Evolutionary conservation across 2,888 invertebrate species (phyloP).

Genomic region (Caradrina clavipalpis): DNA sequence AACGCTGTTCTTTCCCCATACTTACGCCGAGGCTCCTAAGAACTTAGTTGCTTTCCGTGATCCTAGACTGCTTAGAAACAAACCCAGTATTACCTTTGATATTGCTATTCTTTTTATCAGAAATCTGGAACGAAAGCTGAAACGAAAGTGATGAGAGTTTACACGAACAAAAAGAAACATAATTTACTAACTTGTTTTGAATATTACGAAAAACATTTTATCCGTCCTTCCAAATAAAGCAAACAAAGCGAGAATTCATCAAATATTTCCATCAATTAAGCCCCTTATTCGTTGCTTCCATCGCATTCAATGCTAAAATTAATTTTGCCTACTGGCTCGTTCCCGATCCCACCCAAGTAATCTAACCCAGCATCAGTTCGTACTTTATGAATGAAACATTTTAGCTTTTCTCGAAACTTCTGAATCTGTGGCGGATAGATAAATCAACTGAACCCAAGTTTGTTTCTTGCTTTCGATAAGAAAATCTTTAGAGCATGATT

Average conservation of each 20-base stretch:
- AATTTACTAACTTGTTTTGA: neutral
- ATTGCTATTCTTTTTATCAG: too few relatives aligned
- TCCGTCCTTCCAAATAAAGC: slow-evolving; percentile 29
- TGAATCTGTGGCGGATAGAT: slow-evolving; percentile 66
- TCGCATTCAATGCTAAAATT: slow-evolving; percentile 59
- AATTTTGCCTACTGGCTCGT: slow-evolving; percentile 57
- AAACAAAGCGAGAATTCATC: slow-evolving; percentile 52
- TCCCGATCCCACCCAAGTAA: slow-evolving; percentile 59
- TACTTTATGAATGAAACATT: slow-evolving; percentile 70
- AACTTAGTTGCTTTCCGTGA: too few relatives aligned
- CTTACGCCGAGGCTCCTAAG: too few relatives aligned
- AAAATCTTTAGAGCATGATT: slow-evolving; percentile 63
- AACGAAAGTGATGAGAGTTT: neutral
- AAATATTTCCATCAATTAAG: slow-evolving; percentile 57
- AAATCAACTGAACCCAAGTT: slow-evolving; percentile 66
- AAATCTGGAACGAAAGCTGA: too few relatives aligned
- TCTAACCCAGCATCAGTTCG: slow-evolving; percentile 62
- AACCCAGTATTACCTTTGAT: too few relatives aligned
- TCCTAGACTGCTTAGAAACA: too few relatives aligned
- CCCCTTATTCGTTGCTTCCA: slow-evolving; percentile 49
- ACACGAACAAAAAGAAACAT: neutral
- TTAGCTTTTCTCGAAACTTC: slow-evolving; percentile 61
- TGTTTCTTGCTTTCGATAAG: slow-evolving; percentile 64
- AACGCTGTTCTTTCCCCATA: too few relatives aligned
- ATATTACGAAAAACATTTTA: slow-evolving; percentile 19